These are phyloP conservation scores for Ondatra zibethicus DNA, from an alignment of 2,113 vertebrate species.

Conservation along the genomic window DNA sequence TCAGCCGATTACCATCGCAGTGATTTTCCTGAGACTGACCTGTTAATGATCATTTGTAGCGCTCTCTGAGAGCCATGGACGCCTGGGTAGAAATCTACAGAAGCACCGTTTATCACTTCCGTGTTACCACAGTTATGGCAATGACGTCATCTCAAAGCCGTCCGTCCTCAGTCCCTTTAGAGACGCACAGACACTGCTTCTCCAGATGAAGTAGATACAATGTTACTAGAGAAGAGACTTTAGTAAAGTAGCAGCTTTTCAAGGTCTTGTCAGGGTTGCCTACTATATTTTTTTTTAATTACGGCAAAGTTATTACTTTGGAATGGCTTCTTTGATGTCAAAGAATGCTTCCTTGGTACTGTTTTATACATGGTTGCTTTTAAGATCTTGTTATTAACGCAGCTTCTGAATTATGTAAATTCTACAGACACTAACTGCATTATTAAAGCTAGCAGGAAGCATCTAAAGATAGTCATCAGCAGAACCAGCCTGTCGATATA, in stretches of 20 bases:
- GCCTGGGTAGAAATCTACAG: background rate
- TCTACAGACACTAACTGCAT: constrained; percentile 65
- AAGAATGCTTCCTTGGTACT: constrained; percentile 43
- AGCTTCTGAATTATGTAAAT: constrained; percentile 68
- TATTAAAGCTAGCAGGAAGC: constrained; percentile 42
- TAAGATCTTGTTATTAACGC: constrained; percentile 62
- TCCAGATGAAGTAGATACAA: background rate
- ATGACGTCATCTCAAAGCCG: background rate
- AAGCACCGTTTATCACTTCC: constrained; percentile 15
- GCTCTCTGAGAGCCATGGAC: background rate
- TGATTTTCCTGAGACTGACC: background rate
- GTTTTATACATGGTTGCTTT: constrained; percentile 52
- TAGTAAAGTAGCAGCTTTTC: background rate
- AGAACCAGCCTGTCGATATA: constrained; percentile 55
- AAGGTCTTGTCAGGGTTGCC: background rate
- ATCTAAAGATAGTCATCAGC: constrained; percentile 57
- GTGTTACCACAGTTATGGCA: background rate
- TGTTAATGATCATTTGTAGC: background rate
- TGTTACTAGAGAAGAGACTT: background rate
- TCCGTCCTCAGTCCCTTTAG: background rate
- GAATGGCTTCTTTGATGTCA: constrained; percentile 34
- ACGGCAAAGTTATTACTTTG: background rate
- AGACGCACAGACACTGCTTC: background rate
- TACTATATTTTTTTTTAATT: constrained; percentile 42
- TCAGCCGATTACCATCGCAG: background rate